Conservation (phyloP, 2,113 vertebrate species). For the Zosterops japonicus region DNA sequence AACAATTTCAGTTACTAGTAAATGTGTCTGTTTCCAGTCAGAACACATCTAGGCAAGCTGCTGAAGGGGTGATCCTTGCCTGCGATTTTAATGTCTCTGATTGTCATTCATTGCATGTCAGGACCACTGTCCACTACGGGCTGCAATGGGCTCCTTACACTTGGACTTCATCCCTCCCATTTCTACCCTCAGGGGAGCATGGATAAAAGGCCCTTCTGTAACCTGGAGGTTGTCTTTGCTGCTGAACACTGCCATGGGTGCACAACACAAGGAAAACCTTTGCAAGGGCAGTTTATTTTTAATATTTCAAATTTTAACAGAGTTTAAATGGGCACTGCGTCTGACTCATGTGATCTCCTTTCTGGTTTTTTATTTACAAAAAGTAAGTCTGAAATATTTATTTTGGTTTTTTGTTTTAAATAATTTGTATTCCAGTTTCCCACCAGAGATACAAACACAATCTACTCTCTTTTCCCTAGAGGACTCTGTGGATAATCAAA, state of each 20-base stretch:
- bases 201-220: background rate
- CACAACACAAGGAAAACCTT: background rate
- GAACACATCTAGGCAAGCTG: background rate
- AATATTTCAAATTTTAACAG: background rate
- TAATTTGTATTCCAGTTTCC: background rate
- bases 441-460: background rate
- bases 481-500: background rate
- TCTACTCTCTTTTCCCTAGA: background rate
- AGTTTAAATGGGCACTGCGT: background rate
- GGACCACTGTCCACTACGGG: fast-evolving
- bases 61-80: background rate
- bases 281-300: background rate
- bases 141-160: background rate
- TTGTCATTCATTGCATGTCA: fast-evolving
- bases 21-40: background rate
- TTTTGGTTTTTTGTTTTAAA: background rate
- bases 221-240: background rate
- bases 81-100: background rate
- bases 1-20: background rate
- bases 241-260: fast-evolving
- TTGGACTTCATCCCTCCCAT: fast-evolving
- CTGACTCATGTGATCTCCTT: background rate
- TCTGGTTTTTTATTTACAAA: background rate
- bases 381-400: background rate
- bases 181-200: background rate